Conservation (phyloP, 2,888 invertebrate species). For the Brenthis daphne region DNA sequence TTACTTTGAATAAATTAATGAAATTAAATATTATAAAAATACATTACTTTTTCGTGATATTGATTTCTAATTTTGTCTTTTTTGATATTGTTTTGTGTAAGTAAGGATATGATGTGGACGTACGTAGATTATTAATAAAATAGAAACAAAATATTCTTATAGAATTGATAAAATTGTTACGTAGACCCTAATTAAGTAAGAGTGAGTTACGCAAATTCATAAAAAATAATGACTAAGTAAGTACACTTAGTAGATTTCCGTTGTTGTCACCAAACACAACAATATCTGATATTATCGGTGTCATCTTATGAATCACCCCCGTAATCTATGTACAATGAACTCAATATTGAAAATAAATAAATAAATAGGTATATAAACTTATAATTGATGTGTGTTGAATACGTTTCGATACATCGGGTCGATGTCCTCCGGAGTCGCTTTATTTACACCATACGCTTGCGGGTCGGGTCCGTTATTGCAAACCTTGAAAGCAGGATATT, state of each 20-base stretch:
- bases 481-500: slow-evolving; percentile 73
- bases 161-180: no score
- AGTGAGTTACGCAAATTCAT: no score
- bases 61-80: no score
- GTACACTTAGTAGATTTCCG: slow-evolving; percentile 19
- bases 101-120: no score
- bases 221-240: neutral
- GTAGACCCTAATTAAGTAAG: no score
- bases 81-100: no score
- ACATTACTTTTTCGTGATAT: neutral
- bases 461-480: slow-evolving; percentile 68
- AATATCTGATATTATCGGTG: slow-evolving; percentile 58
- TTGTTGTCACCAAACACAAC: slow-evolving; percentile 44
- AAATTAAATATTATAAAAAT: neutral
- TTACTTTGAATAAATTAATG: neutral
- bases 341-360: slow-evolving; percentile 51
- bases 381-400: slow-evolving; percentile 58
- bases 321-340: slow-evolving; percentile 47
- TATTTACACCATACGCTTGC: slow-evolving; percentile 75
- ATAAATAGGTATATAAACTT: slow-evolving; percentile 49
- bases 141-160: no score
- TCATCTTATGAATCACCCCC: slow-evolving; percentile 63
- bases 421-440: slow-evolving; percentile 71
- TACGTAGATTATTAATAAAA: no score
- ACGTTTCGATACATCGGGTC: slow-evolving; percentile 74